Evolutionary conservation across 2,888 invertebrate species (phyloP).

Genomic region (Tillus elongatus): DNA sequence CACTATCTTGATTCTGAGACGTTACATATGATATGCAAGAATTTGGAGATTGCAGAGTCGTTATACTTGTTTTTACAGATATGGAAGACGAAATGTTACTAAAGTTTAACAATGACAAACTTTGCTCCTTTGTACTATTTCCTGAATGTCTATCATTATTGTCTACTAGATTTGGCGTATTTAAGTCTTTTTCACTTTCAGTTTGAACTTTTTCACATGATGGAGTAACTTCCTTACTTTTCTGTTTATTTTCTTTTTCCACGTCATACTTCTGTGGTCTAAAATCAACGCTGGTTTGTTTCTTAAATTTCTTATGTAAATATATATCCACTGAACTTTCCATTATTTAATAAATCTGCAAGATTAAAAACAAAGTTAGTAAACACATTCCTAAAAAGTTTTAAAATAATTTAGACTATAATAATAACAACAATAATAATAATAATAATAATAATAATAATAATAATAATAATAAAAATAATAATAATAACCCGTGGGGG

Average conservation of each 20-base stretch:
- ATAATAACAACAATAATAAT: too few relatives aligned
- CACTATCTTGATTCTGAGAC: slow-evolving; percentile 2
- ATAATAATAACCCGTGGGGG: too few relatives aligned
- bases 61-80: slow-evolving; percentile 32
- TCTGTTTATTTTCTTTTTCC: slow-evolving; percentile 28
- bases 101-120: slow-evolving; percentile 17
- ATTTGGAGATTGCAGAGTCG: slow-evolving; percentile 31
- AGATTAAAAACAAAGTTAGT: slow-evolving; percentile 18
- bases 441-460: too few relatives aligned
- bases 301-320: slow-evolving; percentile 89
- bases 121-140: slow-evolving; percentile 11
- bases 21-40: slow-evolving; percentile 37
- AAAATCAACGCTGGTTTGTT: slow-evolving; percentile 58
- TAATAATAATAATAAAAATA: too few relatives aligned
- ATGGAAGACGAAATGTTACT: slow-evolving; percentile 38
- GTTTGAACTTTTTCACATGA: slow-evolving; percentile 33
- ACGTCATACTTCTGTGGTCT: slow-evolving; percentile 22
- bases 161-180: slow-evolving; percentile 12
- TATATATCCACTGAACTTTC: slow-evolving; percentile 51
- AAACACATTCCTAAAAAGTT: too few relatives aligned
- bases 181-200: slow-evolving; percentile 36
- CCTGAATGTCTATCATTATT: neutral
- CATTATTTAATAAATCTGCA: slow-evolving; percentile 33
- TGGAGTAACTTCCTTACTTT: slow-evolving; percentile 24
- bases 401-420: too few relatives aligned